phyloP scores from a whole-genome alignment of 2,113 vertebrate species.

The Irena cyanogastra region DNA sequence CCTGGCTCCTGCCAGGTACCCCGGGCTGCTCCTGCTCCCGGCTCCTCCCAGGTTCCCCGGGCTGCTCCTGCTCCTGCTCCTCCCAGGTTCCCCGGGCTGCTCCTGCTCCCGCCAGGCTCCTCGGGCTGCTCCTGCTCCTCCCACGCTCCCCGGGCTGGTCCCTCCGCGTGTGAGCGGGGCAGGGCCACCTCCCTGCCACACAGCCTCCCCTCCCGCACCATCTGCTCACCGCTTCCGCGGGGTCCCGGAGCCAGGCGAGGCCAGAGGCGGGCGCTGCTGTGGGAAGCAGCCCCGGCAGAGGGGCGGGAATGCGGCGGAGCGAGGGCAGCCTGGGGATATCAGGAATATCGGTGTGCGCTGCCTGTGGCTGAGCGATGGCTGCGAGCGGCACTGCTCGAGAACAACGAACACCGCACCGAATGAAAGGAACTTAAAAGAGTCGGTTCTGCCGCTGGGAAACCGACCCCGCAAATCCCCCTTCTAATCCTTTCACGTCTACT shows the following conservation, averaged over 20 bases:
- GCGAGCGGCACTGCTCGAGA: not conserved
- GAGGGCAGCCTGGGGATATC: not conserved
- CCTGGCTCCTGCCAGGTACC: too few relatives aligned
- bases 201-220: not conserved
- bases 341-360: not conserved
- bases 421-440: slow-evolving; percentile 13
- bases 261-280: not conserved
- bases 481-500: slow-evolving; percentile 21
- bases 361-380: slow-evolving; percentile 39
- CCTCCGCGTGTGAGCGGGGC: not conserved
- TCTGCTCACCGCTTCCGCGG: not conserved
- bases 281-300: slow-evolving; percentile 1
- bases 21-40: not conserved
- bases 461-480: not conserved
- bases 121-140: not conserved
- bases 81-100: not conserved
- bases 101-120: not conserved
- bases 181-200: not conserved
- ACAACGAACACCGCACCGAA: not conserved
- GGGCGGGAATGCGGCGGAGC: not conserved
- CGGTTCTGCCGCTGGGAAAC: not conserved
- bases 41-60: not conserved
- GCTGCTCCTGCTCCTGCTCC: not conserved
- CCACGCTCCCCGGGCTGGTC: too few relatives aligned
- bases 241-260: not conserved